Percentiles rank a stretch among this genome's conserved stretches.
Conservation (phyloP, 2,797 vertebrate genomes). For the Gymnopithys bicolor region DNA sequence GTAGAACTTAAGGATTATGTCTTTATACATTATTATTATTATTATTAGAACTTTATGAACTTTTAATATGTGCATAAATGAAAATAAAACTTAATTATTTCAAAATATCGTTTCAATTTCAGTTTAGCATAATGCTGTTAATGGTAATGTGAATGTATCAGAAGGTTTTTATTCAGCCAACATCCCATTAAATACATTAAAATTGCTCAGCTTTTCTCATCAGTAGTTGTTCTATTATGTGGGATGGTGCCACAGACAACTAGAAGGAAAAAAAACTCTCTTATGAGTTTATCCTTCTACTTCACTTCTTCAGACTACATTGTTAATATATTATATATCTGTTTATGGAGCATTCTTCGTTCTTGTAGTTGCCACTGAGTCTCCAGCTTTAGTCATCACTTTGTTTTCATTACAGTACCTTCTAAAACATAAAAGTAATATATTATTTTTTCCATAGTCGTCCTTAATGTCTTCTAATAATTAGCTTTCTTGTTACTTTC, state of each 20-base stretch:
- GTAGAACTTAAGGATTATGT: not conserved
- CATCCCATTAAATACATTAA: conserved; percentile 40
- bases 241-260: not conserved
- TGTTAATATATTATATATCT: not conserved
- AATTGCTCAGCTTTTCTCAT: conserved; percentile 1
- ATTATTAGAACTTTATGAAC: conserved; percentile 24
- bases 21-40: conserved; percentile 4
- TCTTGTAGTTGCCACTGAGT: not conserved
- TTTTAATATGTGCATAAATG: conserved; percentile 38
- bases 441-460: not conserved
- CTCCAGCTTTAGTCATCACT: not conserved
- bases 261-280: not conserved
- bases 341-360: not conserved
- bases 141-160: not conserved
- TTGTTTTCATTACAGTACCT: not conserved
- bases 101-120: conserved; percentile 40
- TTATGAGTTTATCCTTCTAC: not conserved
- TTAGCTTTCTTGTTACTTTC: not conserved
- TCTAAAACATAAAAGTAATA: not conserved
- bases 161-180: conserved; percentile 33
- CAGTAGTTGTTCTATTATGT: not conserved
- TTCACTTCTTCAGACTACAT: not conserved
- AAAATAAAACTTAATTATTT: conserved; percentile 60
- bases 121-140: conserved; percentile 4
- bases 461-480: not conserved